Base-by-base conservation (phyloP, 2,888 invertebrate species). In the Leuctra nigra region DNA sequence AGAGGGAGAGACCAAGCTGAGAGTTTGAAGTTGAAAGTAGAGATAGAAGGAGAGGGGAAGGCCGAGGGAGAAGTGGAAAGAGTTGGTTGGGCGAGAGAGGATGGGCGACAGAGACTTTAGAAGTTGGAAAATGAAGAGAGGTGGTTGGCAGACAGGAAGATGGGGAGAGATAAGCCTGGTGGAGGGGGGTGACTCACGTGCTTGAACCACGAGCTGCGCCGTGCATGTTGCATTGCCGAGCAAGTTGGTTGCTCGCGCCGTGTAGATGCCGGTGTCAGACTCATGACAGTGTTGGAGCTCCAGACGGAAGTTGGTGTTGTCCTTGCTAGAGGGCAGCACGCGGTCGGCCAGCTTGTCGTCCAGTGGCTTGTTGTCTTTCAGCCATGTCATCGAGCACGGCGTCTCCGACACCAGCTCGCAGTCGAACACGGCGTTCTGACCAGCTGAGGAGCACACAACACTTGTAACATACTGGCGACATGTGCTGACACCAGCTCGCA, bases 181-280 rank as follows among this genome's bases (percentile, higher is more conserved):
- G n/a, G n/a, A n/a, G n/a, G n/a, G n/a, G n/a, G n/a, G 1, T 16
- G 65, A 74, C 84, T 83, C 77, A 92, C 92, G 76, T 78, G 88
- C 83, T 67, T 88, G 86, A 63, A 94, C 91, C 63, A 88, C 81
- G 66, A 94, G 81, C 73, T 91, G 90, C 59, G 92, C 91, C 38
- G 92, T 91, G 71, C 91, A 90, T 59, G 87, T 84, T 44, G 88
- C 78, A 65, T 86, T 87, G 59, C 93, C 91, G 57, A 83, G 81
- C 23, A 78, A 76, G 68, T 92, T 91, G 58, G 86, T 84, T 18
- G 94, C 94, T 61, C 90, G 82, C 46, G 92, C 91, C 0, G 91
- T 91, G 71, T 97, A 97, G 41, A 91, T 80, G 50, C 93, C 95
- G n/a, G 84, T 80, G 72, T 96, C 96, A 24, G 80, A 82, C 65